Conservation (phyloP, 2,888 invertebrate species). For the Charanyca ferruginea region DNA sequence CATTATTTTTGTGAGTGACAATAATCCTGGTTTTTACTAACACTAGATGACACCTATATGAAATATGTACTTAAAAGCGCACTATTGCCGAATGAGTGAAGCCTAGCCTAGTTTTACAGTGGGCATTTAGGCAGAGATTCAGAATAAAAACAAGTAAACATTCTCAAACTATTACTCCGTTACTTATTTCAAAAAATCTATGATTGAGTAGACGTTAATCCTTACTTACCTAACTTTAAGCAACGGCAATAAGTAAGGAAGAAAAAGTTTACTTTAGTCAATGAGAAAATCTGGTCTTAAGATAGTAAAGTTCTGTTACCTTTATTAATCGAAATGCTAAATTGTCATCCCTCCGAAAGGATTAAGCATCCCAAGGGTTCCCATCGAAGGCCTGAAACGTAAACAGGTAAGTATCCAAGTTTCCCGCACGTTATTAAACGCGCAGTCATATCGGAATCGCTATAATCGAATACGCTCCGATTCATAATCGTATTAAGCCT, state of each 20-base stretch:
- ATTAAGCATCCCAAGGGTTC: slow-evolving; percentile 31
- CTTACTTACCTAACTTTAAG: too few relatives aligned
- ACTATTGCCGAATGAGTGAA: too few relatives aligned
- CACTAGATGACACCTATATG: too few relatives aligned
- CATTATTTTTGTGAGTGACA: too few relatives aligned
- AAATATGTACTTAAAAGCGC: too few relatives aligned
- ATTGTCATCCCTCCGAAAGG: slow-evolving; percentile 31
- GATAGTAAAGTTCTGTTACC: background rate
- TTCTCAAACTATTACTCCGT: too few relatives aligned
- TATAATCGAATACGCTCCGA: slow-evolving; percentile 80
- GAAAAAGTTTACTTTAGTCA: background rate
- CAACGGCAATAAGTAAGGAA: background rate
- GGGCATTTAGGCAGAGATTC: too few relatives aligned
- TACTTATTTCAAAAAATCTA: too few relatives aligned
- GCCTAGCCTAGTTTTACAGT: too few relatives aligned
- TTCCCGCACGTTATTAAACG: slow-evolving; percentile 63
- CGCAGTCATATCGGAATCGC: slow-evolving; percentile 71
- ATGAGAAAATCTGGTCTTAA: background rate
- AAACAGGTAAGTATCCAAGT: slow-evolving; percentile 53
- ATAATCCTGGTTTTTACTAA: too few relatives aligned
- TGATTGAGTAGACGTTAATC: too few relatives aligned
- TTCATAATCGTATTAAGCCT: slow-evolving; percentile 81
- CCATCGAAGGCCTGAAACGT: slow-evolving; percentile 29
- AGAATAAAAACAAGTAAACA: too few relatives aligned
- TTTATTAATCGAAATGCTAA: slow-evolving; percentile 36